Evolutionary conservation across 2,113 vertebrate genomes (phyloP).

Genomic region (Tichodroma muraria): DNA sequence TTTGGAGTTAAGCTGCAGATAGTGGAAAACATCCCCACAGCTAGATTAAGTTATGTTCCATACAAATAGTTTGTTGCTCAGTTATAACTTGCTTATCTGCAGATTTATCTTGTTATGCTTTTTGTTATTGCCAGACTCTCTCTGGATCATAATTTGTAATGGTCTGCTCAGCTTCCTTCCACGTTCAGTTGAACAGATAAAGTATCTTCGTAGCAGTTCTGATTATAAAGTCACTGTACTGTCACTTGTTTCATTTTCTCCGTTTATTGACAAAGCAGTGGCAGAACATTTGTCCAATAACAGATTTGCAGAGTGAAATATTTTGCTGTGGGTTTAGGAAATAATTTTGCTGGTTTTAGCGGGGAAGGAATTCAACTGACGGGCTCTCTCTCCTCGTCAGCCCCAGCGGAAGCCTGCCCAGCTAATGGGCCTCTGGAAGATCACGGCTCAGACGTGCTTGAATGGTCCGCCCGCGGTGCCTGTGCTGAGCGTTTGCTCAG

Average conservation of each 20-base stretch:
- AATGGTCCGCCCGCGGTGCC: accelerated
- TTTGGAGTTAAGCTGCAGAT: background rate
- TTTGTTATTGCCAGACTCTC: background rate
- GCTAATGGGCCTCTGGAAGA: background rate
- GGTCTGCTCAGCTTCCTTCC: background rate
- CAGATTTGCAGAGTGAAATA: background rate
- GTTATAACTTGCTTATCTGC: background rate
- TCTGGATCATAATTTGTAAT: background rate
- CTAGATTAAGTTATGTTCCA: background rate
- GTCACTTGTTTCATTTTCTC: background rate
- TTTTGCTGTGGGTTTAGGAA: background rate
- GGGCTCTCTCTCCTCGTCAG: background rate
- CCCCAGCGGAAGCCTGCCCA: background rate
- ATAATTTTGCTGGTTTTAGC: background rate
- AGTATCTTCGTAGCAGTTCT: background rate
- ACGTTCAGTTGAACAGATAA: background rate
- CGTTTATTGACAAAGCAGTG: background rate
- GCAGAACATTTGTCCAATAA: background rate
- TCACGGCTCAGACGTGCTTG: background rate
- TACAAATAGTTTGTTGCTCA: background rate
- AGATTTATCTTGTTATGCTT: background rate
- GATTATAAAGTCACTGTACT: background rate
- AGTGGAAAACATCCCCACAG: background rate
- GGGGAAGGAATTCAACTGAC: background rate
- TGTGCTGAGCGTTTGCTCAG: background rate